Conservation (phyloP, 2,113 vertebrate species). For the Scolopax mira region DNA sequence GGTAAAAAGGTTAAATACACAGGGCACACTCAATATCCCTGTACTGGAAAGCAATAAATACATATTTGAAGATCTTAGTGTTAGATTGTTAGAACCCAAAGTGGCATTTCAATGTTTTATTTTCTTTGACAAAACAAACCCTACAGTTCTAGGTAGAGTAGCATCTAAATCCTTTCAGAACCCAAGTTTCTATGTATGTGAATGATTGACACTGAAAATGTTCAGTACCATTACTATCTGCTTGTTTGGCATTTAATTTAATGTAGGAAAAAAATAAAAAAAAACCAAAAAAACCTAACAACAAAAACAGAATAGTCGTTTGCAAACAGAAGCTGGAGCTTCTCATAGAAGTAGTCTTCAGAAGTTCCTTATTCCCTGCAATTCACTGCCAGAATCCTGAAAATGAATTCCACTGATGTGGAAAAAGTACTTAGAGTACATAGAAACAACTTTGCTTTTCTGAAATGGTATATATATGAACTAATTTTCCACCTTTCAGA, state of each 20-base stretch:
- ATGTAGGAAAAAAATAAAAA: neutral
- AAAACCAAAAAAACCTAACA: no score
- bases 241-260: neutral
- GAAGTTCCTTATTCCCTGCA: neutral
- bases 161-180: neutral
- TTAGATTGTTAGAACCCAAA: neutral
- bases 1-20: neutral
- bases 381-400: neutral
- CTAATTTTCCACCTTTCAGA: neutral
- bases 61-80: neutral
- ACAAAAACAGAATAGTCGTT: neutral
- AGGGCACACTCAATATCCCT: neutral
- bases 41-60: neutral
- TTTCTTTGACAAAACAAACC: neutral
- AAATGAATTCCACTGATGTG: neutral
- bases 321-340: neutral
- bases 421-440: neutral
- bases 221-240: neutral
- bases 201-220: neutral
- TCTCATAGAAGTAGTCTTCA: neutral
- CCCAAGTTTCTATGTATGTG: accelerated
- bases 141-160: neutral
- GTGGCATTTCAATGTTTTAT: neutral
- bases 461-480: neutral
- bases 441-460: neutral